Percentiles rank a stretch among this genome's conserved stretches.
phyloP scores from a whole-genome alignment of 2,113 vertebrate species.

The Neopipo cinnamomea region DNA sequence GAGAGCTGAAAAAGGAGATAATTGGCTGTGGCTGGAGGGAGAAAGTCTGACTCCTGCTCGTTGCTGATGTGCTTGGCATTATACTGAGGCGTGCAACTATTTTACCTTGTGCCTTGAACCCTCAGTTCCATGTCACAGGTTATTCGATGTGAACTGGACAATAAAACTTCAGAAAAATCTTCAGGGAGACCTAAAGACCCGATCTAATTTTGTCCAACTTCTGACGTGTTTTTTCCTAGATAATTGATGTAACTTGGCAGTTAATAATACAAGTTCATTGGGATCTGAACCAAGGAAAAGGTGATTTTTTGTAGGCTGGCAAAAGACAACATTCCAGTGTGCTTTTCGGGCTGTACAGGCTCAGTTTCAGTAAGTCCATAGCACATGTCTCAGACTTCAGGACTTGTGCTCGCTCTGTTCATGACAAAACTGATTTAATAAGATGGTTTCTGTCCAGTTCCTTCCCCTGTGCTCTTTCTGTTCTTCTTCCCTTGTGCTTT shows the following conservation, averaged over 20 bases:
- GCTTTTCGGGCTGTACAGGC: neutral
- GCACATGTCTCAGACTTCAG: neutral
- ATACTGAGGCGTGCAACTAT: neutral
- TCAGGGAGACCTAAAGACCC: neutral
- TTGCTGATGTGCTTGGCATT: neutral
- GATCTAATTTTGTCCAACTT: neutral
- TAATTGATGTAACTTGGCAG: neutral
- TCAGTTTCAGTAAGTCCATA: neutral
- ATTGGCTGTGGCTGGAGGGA: neutral
- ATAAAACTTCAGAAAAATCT: neutral
- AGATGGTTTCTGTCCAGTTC: neutral
- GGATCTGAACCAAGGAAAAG: neutral
- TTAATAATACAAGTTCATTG: neutral
- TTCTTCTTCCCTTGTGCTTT: neutral
- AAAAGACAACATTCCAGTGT: neutral
- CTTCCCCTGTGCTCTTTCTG: neutral
- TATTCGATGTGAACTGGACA: neutral
- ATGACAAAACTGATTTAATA: neutral
- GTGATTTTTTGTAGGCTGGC: neutral
- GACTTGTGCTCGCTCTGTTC: accelerated
- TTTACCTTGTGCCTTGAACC: neutral
- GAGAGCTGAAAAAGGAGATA: neutral
- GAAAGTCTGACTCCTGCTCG: neutral
- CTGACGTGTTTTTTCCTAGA: neutral
- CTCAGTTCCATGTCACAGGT: neutral